Percentiles rank a stretch among this genome's conserved stretches.
Evolutionary conservation across 2,113 vertebrate species (phyloP).

Genomic region (Ochotona curzoniae): DNA sequence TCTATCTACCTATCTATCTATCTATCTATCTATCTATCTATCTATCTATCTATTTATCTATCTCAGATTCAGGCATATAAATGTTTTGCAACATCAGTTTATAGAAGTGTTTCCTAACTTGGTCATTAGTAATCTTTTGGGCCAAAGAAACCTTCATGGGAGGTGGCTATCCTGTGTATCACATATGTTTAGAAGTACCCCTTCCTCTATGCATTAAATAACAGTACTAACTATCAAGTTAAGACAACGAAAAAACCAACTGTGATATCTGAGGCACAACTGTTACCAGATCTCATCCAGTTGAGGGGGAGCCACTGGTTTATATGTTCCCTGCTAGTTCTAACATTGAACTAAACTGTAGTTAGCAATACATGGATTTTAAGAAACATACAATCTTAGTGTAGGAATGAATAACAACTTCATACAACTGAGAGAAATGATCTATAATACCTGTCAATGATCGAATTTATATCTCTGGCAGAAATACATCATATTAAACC

Average conservation of each 20-base stretch:
- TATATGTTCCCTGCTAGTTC: background rate
- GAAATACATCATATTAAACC: slow-evolving; percentile 5
- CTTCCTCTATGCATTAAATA: background rate
- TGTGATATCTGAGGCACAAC: background rate
- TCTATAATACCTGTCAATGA: background rate
- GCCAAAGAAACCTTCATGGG: background rate
- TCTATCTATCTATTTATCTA: too few relatives aligned
- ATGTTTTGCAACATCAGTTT: background rate
- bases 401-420: background rate
- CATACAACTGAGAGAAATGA: background rate
- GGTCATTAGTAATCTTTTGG: background rate
- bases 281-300: background rate
- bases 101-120: background rate
- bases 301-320: background rate
- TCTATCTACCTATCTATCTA: background rate
- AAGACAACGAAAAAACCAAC: too few relatives aligned
- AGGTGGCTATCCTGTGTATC: background rate
- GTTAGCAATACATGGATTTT: slow-evolving; percentile 8
- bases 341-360: slow-evolving; percentile 3
- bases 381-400: background rate
- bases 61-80: background rate
- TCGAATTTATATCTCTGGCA: background rate
- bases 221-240: too few relatives aligned
- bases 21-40: too few relatives aligned
- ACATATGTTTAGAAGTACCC: background rate